These are phyloP conservation scores for Falco biarmicus DNA, from an alignment of 2,797 vertebrate genomes.

Conservation along the genomic window DNA sequence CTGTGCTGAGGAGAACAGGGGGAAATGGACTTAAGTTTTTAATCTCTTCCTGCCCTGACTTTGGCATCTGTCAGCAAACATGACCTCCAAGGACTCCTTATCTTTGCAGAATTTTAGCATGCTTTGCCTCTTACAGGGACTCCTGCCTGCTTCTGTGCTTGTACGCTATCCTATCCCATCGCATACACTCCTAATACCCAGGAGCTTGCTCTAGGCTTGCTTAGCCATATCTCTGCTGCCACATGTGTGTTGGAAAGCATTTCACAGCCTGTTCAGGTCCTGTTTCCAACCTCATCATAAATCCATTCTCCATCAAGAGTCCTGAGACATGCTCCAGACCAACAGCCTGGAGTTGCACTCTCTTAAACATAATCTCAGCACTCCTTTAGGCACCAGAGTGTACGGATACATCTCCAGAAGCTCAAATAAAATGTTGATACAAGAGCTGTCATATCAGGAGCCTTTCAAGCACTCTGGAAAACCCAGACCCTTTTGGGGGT, in stretches of 20 bases:
- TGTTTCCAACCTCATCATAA: background rate
- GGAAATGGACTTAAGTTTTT: background rate
- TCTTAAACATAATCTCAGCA: background rate
- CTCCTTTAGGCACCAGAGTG: background rate
- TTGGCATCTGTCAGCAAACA: background rate
- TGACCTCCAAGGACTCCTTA: background rate
- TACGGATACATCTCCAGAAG: background rate
- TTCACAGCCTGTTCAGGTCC: background rate
- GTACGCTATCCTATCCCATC: background rate
- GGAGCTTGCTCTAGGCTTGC: background rate
- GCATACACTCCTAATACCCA: background rate
- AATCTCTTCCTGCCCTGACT: background rate
- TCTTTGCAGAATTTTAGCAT: background rate
- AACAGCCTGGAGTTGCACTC: background rate
- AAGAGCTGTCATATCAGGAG: background rate
- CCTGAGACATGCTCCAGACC: background rate
- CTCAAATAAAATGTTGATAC: background rate
- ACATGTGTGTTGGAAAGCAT: background rate
- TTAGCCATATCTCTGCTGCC: background rate
- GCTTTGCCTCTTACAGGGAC: background rate
- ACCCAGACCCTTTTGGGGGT: background rate
- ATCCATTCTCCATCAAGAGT: background rate
- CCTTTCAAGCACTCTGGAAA: background rate
- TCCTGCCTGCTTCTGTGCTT: background rate
- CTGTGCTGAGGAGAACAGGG: background rate